Percentiles rank a stretch among this genome's conserved stretches.
Conservation (phyloP, 2,797 vertebrate species). For the Enteromius radiatus region DNA sequence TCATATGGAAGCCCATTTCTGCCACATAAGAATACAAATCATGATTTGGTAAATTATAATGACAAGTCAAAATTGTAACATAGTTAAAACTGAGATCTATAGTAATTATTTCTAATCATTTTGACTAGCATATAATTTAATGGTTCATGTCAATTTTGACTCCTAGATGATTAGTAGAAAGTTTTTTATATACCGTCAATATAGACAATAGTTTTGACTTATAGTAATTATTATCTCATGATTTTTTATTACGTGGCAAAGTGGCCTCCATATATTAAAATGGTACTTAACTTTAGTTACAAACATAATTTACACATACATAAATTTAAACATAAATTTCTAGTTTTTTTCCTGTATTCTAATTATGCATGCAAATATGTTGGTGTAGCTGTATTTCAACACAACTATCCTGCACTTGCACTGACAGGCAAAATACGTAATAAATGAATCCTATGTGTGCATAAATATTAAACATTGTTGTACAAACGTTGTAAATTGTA, state of each 20-base stretch:
- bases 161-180: background rate
- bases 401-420: background rate
- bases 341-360: background rate
- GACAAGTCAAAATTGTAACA: background rate
- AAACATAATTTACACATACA: background rate
- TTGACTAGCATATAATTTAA: background rate
- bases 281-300: background rate
- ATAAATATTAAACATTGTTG: background rate
- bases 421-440: background rate
- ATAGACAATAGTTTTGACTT: background rate
- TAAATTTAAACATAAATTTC: too few relatives aligned
- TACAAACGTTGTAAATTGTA: slow-evolving; percentile 84
- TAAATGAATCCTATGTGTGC: background rate
- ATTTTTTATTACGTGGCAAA: background rate
- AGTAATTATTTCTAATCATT: background rate
- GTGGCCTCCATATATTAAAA: background rate
- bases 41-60: background rate
- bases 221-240: too few relatives aligned
- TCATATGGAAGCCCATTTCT: background rate
- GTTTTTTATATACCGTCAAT: background rate
- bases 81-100: background rate
- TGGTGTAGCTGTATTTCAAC: background rate
- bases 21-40: background rate
- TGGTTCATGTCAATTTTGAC: background rate
- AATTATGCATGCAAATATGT: slow-evolving; percentile 33